Percentiles rank a stretch among this genome's conserved stretches.
Evolutionary conservation across 2,888 invertebrate species (phyloP).

Genomic region (Anagyrus pseudococci): DNA sequence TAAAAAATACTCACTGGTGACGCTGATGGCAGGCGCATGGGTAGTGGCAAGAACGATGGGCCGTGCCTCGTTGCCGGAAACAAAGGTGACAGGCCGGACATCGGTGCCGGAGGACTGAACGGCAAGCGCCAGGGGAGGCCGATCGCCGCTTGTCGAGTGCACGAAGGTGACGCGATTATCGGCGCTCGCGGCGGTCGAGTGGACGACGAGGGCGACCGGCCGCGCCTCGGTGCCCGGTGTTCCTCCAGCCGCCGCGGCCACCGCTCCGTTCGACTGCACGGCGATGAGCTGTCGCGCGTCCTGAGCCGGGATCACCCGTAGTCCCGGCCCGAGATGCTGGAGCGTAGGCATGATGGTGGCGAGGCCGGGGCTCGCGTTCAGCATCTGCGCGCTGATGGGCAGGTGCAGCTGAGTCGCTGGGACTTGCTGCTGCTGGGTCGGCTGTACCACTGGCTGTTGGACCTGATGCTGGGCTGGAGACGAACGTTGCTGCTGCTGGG

Average conservation of each 20-base stretch:
- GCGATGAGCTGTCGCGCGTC: constrained; percentile 57
- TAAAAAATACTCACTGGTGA: constrained; percentile 51
- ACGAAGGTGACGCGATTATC: constrained; percentile 60
- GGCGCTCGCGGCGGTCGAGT: constrained; percentile 57
- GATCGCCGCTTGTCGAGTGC: constrained; percentile 57
- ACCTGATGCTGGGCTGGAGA: no score
- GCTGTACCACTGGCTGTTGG: constrained; percentile 33
- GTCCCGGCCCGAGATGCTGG: constrained; percentile 57
- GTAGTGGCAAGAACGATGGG: constrained; percentile 55
- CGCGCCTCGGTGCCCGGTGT: no score
- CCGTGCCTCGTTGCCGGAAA: constrained; percentile 57
- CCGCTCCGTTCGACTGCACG: constrained; percentile 56
- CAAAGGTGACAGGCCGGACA: constrained; percentile 59
- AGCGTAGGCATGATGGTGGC: constrained; percentile 59
- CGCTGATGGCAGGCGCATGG: constrained; percentile 57
- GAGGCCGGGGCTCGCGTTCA: constrained; percentile 57
- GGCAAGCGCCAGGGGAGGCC: constrained; percentile 59
- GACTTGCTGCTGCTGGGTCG: constrained; percentile 40
- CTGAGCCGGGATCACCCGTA: constrained; percentile 57
- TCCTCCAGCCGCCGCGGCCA: constrained; percentile 32
- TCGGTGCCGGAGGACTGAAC: constrained; percentile 59
- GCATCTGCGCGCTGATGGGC: constrained; percentile 58
- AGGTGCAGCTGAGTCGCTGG: constrained; percentile 47
- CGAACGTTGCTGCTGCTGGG: constrained; percentile 34
- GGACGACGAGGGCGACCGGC: constrained; percentile 59